A percentile compares a stretch with the other conserved stretches of the same genome.
Evolutionary conservation across 1,140 invertebrate species (phyloP).

Genomic region (Drosophila ambigua): DNA sequence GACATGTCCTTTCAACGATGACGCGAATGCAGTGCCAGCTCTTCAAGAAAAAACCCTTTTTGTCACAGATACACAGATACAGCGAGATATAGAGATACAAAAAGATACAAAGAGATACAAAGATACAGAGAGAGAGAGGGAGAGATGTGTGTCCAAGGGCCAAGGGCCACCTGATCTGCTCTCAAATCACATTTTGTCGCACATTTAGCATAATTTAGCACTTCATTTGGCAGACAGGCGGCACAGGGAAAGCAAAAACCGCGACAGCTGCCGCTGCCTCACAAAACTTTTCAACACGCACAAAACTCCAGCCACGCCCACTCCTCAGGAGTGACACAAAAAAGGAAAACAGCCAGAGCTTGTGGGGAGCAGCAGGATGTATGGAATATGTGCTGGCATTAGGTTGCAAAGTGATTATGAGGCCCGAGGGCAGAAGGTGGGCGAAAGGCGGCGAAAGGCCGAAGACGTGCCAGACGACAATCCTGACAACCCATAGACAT

Average conservation of each 20-base stretch:
- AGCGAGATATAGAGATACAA: not conserved
- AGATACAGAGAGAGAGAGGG: not conserved
- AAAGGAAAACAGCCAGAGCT: constrained; percentile 1
- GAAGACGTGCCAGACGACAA: constrained; percentile 25
- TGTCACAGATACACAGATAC: too few relatives aligned
- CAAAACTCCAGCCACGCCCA: constrained; percentile 4
- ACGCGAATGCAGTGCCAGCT: constrained; percentile 32
- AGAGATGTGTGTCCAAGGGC: constrained; percentile 3
- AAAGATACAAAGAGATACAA: too few relatives aligned
- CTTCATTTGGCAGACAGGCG: constrained; percentile 56
- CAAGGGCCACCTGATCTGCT: constrained; percentile 32
- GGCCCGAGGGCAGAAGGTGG: constrained; percentile 17
- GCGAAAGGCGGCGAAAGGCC: not conserved
- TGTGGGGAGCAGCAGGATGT: constrained; percentile 14
- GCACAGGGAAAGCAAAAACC: constrained; percentile 33
- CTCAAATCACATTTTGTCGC: constrained; percentile 68
- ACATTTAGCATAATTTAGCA: constrained; percentile 80
- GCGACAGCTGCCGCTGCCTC: constrained; percentile 66
- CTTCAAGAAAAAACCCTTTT: constrained; percentile 31
- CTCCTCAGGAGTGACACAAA: constrained; percentile 7
- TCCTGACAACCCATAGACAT: not conserved
- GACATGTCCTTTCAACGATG: constrained; percentile 27
- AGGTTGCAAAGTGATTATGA: constrained; percentile 66
- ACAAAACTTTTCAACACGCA: constrained; percentile 32
- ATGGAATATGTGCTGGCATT: constrained; percentile 25